Base-by-base conservation (phyloP, 2,113 vertebrate species). In the Burhinus oedicnemus region DNA sequence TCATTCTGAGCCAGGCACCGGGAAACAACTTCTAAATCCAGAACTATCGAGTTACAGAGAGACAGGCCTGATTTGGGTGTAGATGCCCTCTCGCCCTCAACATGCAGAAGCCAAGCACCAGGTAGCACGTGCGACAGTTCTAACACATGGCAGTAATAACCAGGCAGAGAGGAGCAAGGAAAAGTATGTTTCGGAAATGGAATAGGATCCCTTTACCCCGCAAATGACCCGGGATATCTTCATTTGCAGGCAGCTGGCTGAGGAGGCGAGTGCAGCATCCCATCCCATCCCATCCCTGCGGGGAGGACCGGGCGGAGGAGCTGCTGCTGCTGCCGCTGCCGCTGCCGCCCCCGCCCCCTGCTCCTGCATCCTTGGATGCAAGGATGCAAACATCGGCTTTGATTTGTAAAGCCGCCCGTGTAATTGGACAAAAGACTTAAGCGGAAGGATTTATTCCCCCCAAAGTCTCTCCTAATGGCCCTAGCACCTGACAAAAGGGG, bases 401-500 rank as follows among this genome's bases (percentile, higher is more conserved):
- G 69, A 79, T 95, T 96, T 65, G 91, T 51, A 55, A 96, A 96
- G 93, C 80, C 69, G 87, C 91, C 92, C 69, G 15, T 83, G 95
- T 95, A 96, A 93, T 32, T 61, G 96, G 89, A 91, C 90, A 90
- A 97, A 98, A 78, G 97, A 97, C 95, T 60, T 79, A 87, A 97
- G 97, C 66, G 68, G 96, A 78, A 97, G 95, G 95, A 95, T 97
- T 97, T 96, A 94, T 97, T 93, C 97, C 95, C 95, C 79, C 92
- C 26, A 51, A 94, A 92, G 22, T 78, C 87, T 78, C 96, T 96
- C 81, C 87, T 93, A 83, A 89, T 68, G 97, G 95, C 97, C 97
- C 96, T 76, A 87, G 95, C 97, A 96, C 98, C 97, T 96, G 98
- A 97, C 96, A 94, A 97, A 95, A 98, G 94, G 96, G 91, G 98